Evolutionary conservation across 1,140 invertebrate genomes (phyloP).

Genomic region (Zaprionus vittiger): DNA sequence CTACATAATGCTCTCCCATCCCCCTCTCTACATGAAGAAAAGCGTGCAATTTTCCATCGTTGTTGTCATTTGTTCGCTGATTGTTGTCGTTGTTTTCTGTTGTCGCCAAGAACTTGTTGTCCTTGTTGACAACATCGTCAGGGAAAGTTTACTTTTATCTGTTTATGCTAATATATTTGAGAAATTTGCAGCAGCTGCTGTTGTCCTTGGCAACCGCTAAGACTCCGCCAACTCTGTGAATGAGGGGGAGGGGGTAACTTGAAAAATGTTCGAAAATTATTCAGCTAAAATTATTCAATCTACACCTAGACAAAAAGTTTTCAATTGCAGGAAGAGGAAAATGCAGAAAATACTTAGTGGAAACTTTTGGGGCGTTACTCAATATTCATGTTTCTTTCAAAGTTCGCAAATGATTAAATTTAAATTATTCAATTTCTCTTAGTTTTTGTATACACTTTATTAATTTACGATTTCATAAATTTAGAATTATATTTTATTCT

Average conservation of each 20-base stretch:
- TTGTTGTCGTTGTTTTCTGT: conserved; percentile 48
- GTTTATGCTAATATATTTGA: conserved; percentile 76
- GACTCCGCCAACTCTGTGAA: not conserved
- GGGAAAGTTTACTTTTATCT: conserved; percentile 75
- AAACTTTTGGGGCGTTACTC: not conserved
- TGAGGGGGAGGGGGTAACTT: conserved; percentile 8
- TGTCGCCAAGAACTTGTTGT: conserved; percentile 12
- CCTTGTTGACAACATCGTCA: conserved; percentile 71
- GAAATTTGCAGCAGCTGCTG: conserved; percentile 68
- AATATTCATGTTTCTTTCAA: conserved; percentile 1
- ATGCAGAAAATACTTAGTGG: not conserved
- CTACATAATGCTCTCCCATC: not conserved
- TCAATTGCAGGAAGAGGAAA: not conserved
- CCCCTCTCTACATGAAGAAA: conserved; percentile 9
- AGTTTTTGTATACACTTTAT: not conserved
- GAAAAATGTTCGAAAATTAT: conserved; percentile 17
- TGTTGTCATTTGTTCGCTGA: conserved; percentile 60
- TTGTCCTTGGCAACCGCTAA: conserved; percentile 10
- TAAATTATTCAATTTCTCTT: not conserved
- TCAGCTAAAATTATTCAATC: conserved; percentile 10
- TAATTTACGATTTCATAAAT: not conserved
- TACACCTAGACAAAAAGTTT: conserved; percentile 9
- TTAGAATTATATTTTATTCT: not conserved
- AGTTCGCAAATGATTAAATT: not conserved
- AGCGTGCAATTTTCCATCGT: conserved; percentile 54